Conservation (phyloP, 1,140 invertebrate species). For the Lineus longissimus region DNA sequence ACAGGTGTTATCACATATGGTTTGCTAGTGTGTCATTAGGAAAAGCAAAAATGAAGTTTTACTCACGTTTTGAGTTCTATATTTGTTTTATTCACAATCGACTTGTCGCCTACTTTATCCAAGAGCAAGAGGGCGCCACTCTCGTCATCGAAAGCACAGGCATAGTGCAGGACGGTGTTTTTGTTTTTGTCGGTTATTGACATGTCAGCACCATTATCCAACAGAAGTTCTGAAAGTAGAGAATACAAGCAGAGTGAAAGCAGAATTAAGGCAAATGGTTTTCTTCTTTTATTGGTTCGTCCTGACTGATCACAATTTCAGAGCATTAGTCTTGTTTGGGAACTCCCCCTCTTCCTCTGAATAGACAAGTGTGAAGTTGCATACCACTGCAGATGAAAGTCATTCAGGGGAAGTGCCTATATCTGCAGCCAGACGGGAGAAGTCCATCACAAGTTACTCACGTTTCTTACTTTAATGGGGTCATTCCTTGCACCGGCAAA, state of each 20-base stretch:
- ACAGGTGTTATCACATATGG: too few relatives aligned
- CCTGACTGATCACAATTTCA: too few relatives aligned
- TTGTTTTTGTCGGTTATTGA: constrained; percentile 57
- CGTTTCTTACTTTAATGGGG: too few relatives aligned
- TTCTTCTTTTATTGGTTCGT: neutral
- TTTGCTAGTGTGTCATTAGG: neutral
- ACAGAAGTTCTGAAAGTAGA: constrained; percentile 55
- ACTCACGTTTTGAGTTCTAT: constrained; percentile 60
- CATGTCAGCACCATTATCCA: constrained; percentile 58
- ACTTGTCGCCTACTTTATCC: constrained; percentile 56
- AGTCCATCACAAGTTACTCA: too few relatives aligned
- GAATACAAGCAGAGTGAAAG: constrained; percentile 5
- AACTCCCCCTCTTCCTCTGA: too few relatives aligned
- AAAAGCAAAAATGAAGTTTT: too few relatives aligned
- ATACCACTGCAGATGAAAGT: too few relatives aligned
- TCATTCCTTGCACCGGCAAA: too few relatives aligned
- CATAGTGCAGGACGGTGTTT: constrained; percentile 63
- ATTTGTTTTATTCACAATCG: constrained; percentile 60
- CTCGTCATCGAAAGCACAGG: constrained; percentile 59
- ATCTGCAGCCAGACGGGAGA: too few relatives aligned
- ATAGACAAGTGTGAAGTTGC: too few relatives aligned
- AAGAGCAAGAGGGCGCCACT: constrained; percentile 59
- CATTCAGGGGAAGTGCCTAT: too few relatives aligned
- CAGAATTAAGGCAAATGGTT: neutral
- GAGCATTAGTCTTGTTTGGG: too few relatives aligned